Evolutionary conservation across 2,888 invertebrate species (phyloP), one percentile per base, ranked within the genome.

Genomic region (Acleris emargana): DNA sequence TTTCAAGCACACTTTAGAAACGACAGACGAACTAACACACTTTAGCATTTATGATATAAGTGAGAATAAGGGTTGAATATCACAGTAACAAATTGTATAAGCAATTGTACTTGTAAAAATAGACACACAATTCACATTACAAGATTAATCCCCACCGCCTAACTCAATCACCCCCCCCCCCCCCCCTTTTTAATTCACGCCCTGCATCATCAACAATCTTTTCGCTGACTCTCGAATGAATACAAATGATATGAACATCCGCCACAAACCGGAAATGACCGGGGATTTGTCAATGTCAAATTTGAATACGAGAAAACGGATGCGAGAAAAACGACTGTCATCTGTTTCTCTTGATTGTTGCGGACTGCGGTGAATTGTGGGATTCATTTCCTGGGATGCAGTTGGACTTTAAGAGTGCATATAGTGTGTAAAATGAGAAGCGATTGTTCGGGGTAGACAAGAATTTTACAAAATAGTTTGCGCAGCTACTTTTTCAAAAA

Each of bases 201-300:
- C 81, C 82, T 76, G 75, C 28, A 82, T 79, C 75, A 76, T 74
- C 67, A 78, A 75, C 71, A 75, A 78, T 81, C 78, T 83, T 83
- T 76, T 78, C 80, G 79, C 82, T 82, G 81, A 78, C 80, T 83
- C 81, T 82, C 81, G 84, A 88, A 89, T 87, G 87, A 88, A 88
- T 88, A 90, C 83, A 89, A 90, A 88, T 87, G 88, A 89, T 83
- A 83, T 84, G 84, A 84, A 88, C 86, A 87, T 88, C 88, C 89
- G 67, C 68, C 76, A 68, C 69, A 71, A 87, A 76, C 69, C 84
- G 89, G 90, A 89, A 89, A 88, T 85, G 81, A 81, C 88, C 87
- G 85, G 78, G 79, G 83, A 91, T 91, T 89, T 90, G 90, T 90
- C 91, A 88, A 74, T 86, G 89, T 91, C 90, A 89, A 86, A 90